phyloP scores from a whole-genome alignment of 2,888 invertebrate genomes.

The Xestia rhomboidea region DNA sequence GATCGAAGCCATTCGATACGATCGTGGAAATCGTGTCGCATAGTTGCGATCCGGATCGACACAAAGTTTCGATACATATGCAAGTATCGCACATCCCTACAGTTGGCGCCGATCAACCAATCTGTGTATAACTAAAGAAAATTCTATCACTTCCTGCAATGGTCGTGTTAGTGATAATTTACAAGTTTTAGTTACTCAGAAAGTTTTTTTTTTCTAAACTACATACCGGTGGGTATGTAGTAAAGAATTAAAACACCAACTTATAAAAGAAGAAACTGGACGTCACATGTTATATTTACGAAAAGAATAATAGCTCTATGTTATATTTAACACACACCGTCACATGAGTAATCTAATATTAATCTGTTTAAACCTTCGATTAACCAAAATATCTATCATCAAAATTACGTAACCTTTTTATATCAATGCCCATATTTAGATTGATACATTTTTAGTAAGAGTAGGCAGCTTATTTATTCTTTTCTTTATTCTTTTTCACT shows the following conservation, averaged over 20 bases:
- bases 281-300: neutral
- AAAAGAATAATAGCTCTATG: constrained; percentile 15
- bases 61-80: neutral
- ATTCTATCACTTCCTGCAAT: neutral
- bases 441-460: neutral
- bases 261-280: neutral
- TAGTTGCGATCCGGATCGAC: neutral
- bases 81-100: neutral
- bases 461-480: too few relatives aligned
- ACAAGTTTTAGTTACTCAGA: neutral
- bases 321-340: constrained; percentile 41
- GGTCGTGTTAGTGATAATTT: neutral
- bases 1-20: neutral
- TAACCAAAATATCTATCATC: constrained; percentile 42
- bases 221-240: neutral
- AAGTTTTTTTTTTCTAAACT: neutral
- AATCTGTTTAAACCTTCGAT: constrained; percentile 27
- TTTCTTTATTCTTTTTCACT: neutral
- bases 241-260: neutral
- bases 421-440: constrained; percentile 16
- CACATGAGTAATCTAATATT: constrained; percentile 27
- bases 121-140: neutral
- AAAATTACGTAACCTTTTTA: constrained; percentile 44
- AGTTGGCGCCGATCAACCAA: neutral
- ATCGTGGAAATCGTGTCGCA: too few relatives aligned